phyloP scores from a whole-genome alignment of 2,797 vertebrate genomes.

The Tokudaia muenninki region DNA sequence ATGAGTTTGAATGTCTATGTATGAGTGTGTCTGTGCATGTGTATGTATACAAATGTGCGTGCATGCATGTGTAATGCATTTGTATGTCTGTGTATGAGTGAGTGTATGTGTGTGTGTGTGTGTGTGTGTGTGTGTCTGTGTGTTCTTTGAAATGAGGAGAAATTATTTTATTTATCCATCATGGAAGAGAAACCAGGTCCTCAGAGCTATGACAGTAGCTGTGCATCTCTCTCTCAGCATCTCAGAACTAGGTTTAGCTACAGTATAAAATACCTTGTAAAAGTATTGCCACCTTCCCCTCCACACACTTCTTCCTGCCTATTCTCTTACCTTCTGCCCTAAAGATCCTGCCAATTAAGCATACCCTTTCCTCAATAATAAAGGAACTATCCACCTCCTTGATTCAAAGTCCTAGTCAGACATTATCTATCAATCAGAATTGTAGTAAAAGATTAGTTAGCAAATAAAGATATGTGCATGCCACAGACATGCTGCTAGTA shows the following conservation, averaged over 20 bases:
- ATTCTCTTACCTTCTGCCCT: background rate
- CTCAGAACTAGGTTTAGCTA: background rate
- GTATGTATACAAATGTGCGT: background rate
- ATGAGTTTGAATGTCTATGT: no score
- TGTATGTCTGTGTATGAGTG: background rate
- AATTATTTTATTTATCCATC: background rate
- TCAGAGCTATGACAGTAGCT: background rate
- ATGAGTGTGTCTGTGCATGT: background rate
- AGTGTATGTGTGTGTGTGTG: background rate
- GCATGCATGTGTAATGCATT: background rate
- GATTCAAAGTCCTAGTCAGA: background rate
- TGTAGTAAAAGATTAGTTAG: constrained; percentile 32
- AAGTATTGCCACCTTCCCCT: background rate
- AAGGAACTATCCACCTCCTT: background rate
- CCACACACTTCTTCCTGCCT: background rate
- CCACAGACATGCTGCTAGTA: background rate
- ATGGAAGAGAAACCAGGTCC: background rate
- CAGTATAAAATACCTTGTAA: background rate
- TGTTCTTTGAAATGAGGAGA: background rate
- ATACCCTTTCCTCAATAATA: background rate
- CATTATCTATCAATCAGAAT: background rate
- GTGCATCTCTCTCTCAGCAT: background rate
- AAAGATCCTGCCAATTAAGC: background rate
- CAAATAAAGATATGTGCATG: background rate
- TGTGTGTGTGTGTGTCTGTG: background rate